Percentiles rank a stretch among this genome's conserved stretches.
Conservation (phyloP, 2,888 invertebrate species). For the Mellilla xanthometata region DNA sequence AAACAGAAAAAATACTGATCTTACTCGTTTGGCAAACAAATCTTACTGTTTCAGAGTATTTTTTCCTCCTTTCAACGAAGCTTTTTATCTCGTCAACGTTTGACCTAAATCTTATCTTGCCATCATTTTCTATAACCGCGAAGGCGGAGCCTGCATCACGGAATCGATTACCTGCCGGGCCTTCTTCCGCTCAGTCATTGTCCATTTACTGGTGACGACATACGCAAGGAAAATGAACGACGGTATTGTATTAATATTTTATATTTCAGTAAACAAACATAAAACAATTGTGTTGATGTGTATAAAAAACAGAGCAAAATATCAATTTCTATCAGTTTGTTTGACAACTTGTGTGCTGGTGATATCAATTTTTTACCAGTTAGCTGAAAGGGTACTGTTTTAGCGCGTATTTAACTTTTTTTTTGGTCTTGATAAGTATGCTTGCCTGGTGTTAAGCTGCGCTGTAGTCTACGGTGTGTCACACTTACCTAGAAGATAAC, state of each 20-base stretch:
- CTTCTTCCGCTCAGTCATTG: conserved; percentile 35
- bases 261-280: conserved; percentile 14
- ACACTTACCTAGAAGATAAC: too few species aligned
- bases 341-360: too few species aligned
- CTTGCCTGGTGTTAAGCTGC: too few species aligned
- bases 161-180: conserved; percentile 33
- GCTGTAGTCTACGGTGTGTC: too few species aligned
- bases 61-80: conserved; percentile 1
- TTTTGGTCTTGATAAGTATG: too few species aligned
- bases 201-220: conserved; percentile 29
- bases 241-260: conserved; percentile 18
- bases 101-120: conserved; percentile 24
- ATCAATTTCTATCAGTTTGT: too few species aligned
- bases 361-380: too few species aligned
- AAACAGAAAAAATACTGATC: not conserved
- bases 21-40: not conserved
- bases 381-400: too few species aligned
- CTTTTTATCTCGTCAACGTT: conserved; percentile 15
- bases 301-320: too few species aligned
- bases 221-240: conserved; percentile 22
- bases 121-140: conserved; percentile 25
- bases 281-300: too few species aligned
- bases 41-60: conserved; percentile 1
- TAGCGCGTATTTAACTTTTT: too few species aligned
- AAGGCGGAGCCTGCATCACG: conserved; percentile 31